Base-by-base conservation (phyloP, 2,797 vertebrate species). In the Eulemur coronatus region DNA sequence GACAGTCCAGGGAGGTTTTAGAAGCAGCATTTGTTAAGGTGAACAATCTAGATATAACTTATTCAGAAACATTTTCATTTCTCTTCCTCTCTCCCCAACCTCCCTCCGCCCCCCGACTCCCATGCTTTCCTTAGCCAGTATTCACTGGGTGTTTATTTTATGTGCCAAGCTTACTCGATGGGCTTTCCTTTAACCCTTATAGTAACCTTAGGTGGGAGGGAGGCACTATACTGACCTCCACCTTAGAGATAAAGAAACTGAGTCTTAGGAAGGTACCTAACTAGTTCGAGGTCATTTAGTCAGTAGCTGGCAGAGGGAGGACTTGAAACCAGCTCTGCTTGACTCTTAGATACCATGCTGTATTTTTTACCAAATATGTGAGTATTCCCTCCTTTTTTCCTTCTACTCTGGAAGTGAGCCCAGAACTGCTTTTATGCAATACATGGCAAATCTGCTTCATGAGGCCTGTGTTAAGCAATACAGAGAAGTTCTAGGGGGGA, bases 401-500 rank as follows among this genome's bases (percentile, higher is more conserved):
- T 50, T 9, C 7, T 2, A 15, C 35, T 52, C n/a, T 30, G 7
- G 20, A 65, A 35, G 41, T 43, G 26, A 65, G 46, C 41, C 35
- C 55, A 81, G 50, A 55, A 46, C 7, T 35, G 18, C n/a, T 52
- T 52, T 57, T 24, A 11, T 14, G 17, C 46, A 52, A 52, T 17
- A 14, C 30, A 14, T 20, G 28, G 86, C 41, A 72, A 33, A 52
- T 3, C 26, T 55, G 3, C 43, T 30, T 63, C 24, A 46, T 15
- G 90, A 87, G 57, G 33, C 13, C 46, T 7, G 2, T 50, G 76
- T 78, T 50, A 35, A 78, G 41, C 1, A 18, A 55, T 0, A 12
- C 28, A 4, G 2, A 6, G 8, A 57, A 0, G 10, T 18, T 5
- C 80, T 48, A 11, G 0, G 0, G 18, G 13, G 10, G 14, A 12